Conservation (phyloP, 2,888 invertebrate genomes). For the Alviniconcha strummeri region DNA sequence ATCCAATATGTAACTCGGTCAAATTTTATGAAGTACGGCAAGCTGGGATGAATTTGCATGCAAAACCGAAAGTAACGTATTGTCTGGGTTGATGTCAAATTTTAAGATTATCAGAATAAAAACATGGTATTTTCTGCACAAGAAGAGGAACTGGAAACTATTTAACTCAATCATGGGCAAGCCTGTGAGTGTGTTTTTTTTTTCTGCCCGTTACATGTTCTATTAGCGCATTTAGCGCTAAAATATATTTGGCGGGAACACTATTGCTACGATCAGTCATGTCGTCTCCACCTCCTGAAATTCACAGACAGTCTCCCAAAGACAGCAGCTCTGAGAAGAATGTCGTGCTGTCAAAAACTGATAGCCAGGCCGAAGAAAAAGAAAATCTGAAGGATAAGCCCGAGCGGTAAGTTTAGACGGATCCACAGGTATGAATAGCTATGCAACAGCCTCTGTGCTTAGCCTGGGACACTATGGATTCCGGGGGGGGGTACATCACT, state of each 20-base stretch:
- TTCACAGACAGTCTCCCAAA: not conserved
- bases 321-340: not conserved
- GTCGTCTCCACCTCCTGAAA: not conserved
- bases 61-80: conserved; percentile 12
- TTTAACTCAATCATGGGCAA: too few relatives aligned
- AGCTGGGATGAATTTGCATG: conserved; percentile 1
- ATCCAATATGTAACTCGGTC: too few relatives aligned
- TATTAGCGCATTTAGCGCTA: conserved; percentile 6
- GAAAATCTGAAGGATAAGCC: not conserved
- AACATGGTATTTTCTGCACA: too few relatives aligned
- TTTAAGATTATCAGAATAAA: not conserved
- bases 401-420: not conserved
- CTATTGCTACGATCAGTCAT: not conserved
- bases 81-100: not conserved
- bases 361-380: not conserved
- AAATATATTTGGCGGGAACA: conserved; percentile 11
- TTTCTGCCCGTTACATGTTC: too few relatives aligned
- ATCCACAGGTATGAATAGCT: too few relatives aligned
- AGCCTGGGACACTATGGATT: too few relatives aligned
- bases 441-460: too few relatives aligned
- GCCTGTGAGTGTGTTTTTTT: too few relatives aligned
- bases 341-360: not conserved
- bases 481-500: too few relatives aligned
- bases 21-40: too few relatives aligned
- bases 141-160: too few relatives aligned